These are phyloP conservation scores for Temnothorax curvispinosus DNA, from an alignment of 1,140 invertebrate genomes.

Conservation along the genomic window DNA sequence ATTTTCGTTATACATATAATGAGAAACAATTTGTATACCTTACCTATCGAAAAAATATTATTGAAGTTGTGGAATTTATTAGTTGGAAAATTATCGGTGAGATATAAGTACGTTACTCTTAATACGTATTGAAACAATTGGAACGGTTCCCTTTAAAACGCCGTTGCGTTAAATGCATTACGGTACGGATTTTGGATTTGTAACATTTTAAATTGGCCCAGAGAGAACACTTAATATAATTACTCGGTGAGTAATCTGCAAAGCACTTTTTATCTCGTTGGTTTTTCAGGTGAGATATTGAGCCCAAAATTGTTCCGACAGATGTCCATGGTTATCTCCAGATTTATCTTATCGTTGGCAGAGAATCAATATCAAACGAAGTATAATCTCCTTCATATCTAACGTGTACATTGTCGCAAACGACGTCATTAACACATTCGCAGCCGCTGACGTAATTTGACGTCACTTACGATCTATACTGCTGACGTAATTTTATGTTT, in stretches of 20 bases:
- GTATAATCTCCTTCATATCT: background rate
- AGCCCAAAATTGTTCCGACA: slow-evolving; percentile 55
- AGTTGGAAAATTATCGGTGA: background rate
- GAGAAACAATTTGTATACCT: background rate
- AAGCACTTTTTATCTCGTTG: slow-evolving; percentile 30
- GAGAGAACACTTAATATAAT: slow-evolving; percentile 39
- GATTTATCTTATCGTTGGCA: slow-evolving; percentile 57
- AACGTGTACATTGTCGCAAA: background rate
- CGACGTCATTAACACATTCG: background rate
- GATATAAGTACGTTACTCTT: slow-evolving; percentile 3
- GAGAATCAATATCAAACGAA: slow-evolving; percentile 32
- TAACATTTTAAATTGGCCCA: background rate
- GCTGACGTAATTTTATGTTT: too few species aligned
- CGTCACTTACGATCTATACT: too few species aligned
- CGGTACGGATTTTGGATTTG: slow-evolving; percentile 9
- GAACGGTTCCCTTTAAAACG: background rate
- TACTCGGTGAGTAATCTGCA: slow-evolving; percentile 29
- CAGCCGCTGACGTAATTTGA: too few species aligned
- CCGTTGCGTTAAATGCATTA: background rate
- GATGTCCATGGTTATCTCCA: slow-evolving; percentile 18
- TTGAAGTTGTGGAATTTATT: background rate
- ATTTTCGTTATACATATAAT: background rate
- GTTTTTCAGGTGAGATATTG: slow-evolving; percentile 39
- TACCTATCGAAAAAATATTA: background rate
- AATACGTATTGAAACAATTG: slow-evolving; percentile 8